A percentile compares a stretch with the other conserved stretches of the same genome.
Conservation (phyloP, 2,888 invertebrate genomes). For the Drosophila colorata region DNA sequence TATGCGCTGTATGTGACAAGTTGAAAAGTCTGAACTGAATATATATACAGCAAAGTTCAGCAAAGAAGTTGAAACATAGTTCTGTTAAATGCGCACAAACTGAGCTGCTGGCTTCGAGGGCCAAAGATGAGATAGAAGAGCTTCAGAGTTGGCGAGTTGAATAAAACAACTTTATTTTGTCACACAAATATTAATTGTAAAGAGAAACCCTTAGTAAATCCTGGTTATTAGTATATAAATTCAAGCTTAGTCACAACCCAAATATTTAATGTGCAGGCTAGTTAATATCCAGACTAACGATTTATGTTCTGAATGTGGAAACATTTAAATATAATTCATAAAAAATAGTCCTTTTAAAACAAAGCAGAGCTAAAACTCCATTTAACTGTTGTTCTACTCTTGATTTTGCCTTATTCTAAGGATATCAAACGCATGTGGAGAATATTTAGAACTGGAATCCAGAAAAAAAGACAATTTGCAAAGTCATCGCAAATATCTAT, state of each 20-base stretch:
- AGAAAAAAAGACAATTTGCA: neutral
- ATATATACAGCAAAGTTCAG: conserved; percentile 31
- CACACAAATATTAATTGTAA: neutral
- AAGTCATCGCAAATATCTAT: neutral
- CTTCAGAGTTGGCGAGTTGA: neutral
- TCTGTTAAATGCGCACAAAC: conserved; percentile 15
- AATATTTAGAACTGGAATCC: neutral
- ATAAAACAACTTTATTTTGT: conserved; percentile 1
- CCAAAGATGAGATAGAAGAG: conserved; percentile 5
- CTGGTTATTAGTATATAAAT: no score
- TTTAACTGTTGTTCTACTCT: no score
- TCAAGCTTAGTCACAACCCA: no score
- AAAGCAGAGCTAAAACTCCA: no score
- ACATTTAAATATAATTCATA: no score
- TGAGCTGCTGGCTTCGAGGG: neutral
- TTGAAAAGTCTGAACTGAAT: conserved; percentile 47
- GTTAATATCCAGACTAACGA: no score
- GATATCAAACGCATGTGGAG: no score
- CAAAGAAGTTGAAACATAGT: conserved; percentile 31
- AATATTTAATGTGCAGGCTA: no score
- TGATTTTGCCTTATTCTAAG: neutral
- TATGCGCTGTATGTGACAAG: conserved; percentile 67
- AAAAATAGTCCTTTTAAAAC: no score
- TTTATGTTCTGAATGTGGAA: no score
- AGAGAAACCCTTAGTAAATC: no score